A percentile compares a stretch with the other conserved stretches of the same genome.
phyloP scores from a whole-genome alignment of 2,113 vertebrate species.

The Cnemophilus loriae region DNA sequence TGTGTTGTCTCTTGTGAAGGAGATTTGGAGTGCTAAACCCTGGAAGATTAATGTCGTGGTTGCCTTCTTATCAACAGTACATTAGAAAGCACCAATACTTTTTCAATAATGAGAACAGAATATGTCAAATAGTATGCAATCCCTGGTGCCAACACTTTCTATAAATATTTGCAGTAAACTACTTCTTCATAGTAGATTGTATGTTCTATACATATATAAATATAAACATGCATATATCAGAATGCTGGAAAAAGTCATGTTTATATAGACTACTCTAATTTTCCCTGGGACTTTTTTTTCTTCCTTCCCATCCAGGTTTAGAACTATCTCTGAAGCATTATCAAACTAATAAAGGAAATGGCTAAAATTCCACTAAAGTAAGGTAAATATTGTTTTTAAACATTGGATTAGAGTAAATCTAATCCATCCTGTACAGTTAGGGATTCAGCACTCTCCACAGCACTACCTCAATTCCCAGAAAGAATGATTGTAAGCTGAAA shows the following conservation, averaged over 20 bases:
- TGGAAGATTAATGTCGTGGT: neutral
- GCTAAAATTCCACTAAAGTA: constrained; percentile 45
- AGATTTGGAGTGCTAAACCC: neutral
- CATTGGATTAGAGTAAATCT: constrained; percentile 40
- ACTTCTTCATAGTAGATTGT: neutral
- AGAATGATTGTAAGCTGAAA: constrained; percentile 43
- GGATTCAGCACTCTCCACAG: neutral
- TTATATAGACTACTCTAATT: neutral
- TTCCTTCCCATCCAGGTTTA: neutral
- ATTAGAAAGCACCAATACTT: neutral
- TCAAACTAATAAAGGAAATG: constrained; percentile 49
- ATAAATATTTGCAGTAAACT: neutral
- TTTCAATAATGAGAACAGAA: neutral
- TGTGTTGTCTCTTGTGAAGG: neutral
- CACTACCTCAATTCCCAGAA: constrained; percentile 44
- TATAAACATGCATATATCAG: neutral
- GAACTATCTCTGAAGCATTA: constrained; percentile 22
- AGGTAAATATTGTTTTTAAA: constrained; percentile 58
- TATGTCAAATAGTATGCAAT: neutral
- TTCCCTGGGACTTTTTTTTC: neutral
- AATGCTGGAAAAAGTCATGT: neutral
- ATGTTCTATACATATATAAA: neutral
- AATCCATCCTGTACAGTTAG: constrained; percentile 8
- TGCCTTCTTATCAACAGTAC: neutral
- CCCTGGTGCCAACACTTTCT: neutral